Evolutionary conservation across 2,888 invertebrate genomes (phyloP), one percentile per base, ranked within the genome.

Genomic region (Ectemnius cavifrons): DNA sequence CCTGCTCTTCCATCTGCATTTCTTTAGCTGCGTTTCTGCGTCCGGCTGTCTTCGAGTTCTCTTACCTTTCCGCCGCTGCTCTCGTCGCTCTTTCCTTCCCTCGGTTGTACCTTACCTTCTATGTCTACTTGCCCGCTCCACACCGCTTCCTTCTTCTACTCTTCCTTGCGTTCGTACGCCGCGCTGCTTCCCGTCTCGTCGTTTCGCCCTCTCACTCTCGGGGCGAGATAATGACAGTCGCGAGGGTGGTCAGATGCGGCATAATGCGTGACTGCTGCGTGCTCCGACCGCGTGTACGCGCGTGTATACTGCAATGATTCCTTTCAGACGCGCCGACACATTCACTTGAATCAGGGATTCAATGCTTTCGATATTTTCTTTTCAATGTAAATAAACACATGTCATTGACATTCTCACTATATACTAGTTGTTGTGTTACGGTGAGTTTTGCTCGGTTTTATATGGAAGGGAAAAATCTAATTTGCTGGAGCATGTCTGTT

Each of bases 171-270:
- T 16, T 23, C n/a, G 27, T 23, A 23, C 18, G n/a, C n/a, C 71
- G 57, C 23, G 46, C 37, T 56, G 46, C 37, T 56, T 47, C 45
- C 57, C 14, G 37, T 59, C 18, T 66, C 4, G 28, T 27, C 20
- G 56, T 37, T 67, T 49, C 58, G 47, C 37, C 20, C 60, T 16
- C 28, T 37, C 14, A 13, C 13, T 47, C 23, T 20, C 56, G 13
- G 45, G 47, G 65, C 71, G 73, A 73, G 81, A 83, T 87, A 87
- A 87, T 87, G 84, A 86, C 83, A 80, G 81, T 84, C 84, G 83
- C 81, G 83, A 82, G 83, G 85, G 86, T 82, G 86, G 82, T 75
- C 82, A 74, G 75, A 67, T 66, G 73, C 73, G 49, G 70, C 75
- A 71, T 77, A 75, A 81, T 75, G 75, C 83, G 78, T 77, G 75